These are phyloP conservation scores for Cryptomyrus ogoouensis DNA, from an alignment of 2,113 vertebrate species.

Conservation along the genomic window DNA sequence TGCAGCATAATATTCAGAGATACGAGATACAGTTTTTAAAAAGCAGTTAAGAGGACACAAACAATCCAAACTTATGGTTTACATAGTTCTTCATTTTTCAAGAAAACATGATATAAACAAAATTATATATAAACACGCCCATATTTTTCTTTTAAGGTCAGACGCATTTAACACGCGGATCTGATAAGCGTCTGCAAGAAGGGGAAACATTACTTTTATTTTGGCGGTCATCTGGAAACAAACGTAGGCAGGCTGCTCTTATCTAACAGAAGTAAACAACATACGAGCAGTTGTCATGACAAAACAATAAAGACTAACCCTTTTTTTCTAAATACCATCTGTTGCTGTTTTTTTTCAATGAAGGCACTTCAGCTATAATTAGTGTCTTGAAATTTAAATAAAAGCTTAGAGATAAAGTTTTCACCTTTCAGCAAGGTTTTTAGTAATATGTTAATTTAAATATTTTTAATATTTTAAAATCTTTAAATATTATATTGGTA, in stretches of 20 bases:
- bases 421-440: background rate
- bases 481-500: background rate
- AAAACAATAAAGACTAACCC: background rate
- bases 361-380: background rate
- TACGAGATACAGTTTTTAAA: background rate
- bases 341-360: conserved; percentile 2
- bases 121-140: background rate
- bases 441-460: background rate
- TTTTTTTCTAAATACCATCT: conserved; percentile 8
- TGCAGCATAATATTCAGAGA: background rate
- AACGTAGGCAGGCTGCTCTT: background rate
- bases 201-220: background rate
- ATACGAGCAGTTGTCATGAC: background rate
- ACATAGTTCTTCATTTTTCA: background rate
- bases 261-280: conserved; percentile 1
- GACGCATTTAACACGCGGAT: background rate
- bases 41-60: background rate
- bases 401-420: background rate
- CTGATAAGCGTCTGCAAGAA: background rate
- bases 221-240: background rate
- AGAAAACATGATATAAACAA: background rate
- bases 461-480: background rate
- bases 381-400: background rate
- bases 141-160: background rate
- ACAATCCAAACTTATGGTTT: background rate